Percentiles rank a stretch among this genome's conserved stretches.
phyloP scores from a whole-genome alignment of 2,797 vertebrate species.

The Myoxocephalus aenaeus region DNA sequence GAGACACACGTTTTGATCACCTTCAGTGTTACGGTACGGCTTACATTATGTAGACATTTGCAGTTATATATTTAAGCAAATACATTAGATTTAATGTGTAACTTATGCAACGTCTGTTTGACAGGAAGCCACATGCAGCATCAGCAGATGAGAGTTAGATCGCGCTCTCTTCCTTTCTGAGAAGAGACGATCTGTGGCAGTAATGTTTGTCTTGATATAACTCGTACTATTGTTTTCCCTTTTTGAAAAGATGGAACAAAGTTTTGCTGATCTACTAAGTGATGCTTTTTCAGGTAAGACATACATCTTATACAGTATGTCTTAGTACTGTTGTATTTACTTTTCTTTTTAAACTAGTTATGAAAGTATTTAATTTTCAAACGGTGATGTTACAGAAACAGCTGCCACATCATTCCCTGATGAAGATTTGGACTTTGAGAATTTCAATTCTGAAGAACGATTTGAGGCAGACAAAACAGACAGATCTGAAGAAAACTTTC shows the following conservation, averaged over 20 bases:
- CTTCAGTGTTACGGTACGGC: background rate
- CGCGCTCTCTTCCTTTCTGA: slow-evolving; percentile 55
- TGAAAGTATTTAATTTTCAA: background rate
- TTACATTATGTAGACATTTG: background rate
- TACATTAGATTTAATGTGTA: slow-evolving; percentile 8
- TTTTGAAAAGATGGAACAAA: slow-evolving; percentile 77
- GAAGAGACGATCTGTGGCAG: slow-evolving; percentile 30
- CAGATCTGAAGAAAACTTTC: slow-evolving; percentile 10
- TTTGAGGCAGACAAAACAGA: slow-evolving; percentile 25
- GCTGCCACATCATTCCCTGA: slow-evolving; percentile 58
- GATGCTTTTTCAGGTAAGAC: slow-evolving; percentile 81
- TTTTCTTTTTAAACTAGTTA: background rate
- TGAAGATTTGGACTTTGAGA: slow-evolving; percentile 78
- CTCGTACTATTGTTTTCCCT: slow-evolving; percentile 16
- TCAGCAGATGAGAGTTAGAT: slow-evolving; percentile 58
- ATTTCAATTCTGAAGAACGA: slow-evolving; percentile 61
- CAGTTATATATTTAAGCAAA: background rate
- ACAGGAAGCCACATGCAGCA: slow-evolving; percentile 80
- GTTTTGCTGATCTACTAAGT: slow-evolving; percentile 69
- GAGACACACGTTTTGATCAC: background rate
- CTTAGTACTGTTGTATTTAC: background rate
- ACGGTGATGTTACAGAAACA: slow-evolving; percentile 60
- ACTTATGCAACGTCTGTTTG: slow-evolving; percentile 55
- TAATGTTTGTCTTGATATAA: slow-evolving; percentile 32
- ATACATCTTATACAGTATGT: background rate